Evolutionary conservation across 2,113 vertebrate species (phyloP).

Genomic region (Acrocephalus kingi): DNA sequence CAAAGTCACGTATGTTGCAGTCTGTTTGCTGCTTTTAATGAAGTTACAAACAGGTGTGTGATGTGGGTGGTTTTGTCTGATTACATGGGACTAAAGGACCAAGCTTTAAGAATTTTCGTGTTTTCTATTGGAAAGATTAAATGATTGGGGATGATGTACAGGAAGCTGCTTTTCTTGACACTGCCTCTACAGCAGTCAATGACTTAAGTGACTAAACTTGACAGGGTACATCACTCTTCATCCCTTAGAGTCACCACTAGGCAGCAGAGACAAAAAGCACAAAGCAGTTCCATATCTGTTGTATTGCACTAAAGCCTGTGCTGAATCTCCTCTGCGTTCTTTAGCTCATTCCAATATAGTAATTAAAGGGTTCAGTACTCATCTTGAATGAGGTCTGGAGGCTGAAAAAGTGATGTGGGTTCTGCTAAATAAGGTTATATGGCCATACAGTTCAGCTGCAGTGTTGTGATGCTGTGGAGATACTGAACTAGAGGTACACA

Average conservation of each 20-base stretch:
- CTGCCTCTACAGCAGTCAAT: not conserved
- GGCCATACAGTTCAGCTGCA: not conserved
- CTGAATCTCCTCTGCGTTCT: not conserved
- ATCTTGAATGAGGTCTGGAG: not conserved
- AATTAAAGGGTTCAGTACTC: not conserved
- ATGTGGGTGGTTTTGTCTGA: not conserved
- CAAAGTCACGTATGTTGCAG: not conserved
- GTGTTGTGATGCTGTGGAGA: not conserved
- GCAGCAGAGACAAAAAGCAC: not conserved
- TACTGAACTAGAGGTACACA: not conserved
- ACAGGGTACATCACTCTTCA: fast-evolving
- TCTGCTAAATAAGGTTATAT: not conserved
- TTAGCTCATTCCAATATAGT: not conserved
- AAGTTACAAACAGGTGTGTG: not conserved
- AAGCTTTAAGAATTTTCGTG: not conserved
- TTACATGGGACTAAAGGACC: not conserved
- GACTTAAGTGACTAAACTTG: not conserved
- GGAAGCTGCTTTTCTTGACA: not conserved
- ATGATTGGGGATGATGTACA: not conserved
- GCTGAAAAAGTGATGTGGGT: not conserved
- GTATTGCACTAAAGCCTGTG: not conserved
- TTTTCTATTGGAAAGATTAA: not conserved
- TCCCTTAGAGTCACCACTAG: not conserved
- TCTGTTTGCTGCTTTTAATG: not conserved
- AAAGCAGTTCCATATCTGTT: not conserved